Conservation (phyloP, 2,797 vertebrate genomes). For the Sebastes trivittatus region DNA sequence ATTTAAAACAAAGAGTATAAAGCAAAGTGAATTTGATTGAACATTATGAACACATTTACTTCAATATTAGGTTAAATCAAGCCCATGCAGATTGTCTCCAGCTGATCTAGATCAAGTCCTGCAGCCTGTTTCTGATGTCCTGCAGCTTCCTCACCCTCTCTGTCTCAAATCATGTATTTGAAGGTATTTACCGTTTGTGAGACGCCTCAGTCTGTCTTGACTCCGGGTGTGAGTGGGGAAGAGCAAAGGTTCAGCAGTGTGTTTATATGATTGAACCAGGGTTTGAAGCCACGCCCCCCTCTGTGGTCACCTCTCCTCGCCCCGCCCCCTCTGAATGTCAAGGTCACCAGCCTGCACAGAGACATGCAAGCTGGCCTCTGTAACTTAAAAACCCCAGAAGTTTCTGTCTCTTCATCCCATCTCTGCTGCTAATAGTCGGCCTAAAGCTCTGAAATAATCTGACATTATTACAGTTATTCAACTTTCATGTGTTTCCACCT, state of each 20-base stretch:
- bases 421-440: neutral
- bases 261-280: constrained; percentile 70
- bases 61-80: neutral
- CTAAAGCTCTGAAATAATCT: neutral
- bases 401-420: neutral
- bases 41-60: neutral
- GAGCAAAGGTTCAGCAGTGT: constrained; percentile 15
- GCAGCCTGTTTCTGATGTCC: neutral
- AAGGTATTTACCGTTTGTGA: constrained; percentile 81
- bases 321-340: constrained; percentile 80
- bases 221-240: constrained; percentile 79
- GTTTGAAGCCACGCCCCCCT: constrained; percentile 62
- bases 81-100: neutral
- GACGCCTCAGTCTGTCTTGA: constrained; percentile 70
- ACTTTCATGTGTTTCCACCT: neutral
- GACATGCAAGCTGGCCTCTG: constrained; percentile 1
- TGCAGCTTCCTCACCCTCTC: neutral
- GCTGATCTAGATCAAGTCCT: constrained; percentile 5
- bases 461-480: neutral
- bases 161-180: rapidly evolving
- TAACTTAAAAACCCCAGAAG: neutral
- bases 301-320: constrained; percentile 12
- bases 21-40: neutral
- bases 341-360: constrained; percentile 66
- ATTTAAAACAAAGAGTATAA: neutral